Evolutionary conservation across 2,888 invertebrate species (phyloP), one percentile per base, ranked within the genome.

Genomic region (Drosophila niveifrons): DNA sequence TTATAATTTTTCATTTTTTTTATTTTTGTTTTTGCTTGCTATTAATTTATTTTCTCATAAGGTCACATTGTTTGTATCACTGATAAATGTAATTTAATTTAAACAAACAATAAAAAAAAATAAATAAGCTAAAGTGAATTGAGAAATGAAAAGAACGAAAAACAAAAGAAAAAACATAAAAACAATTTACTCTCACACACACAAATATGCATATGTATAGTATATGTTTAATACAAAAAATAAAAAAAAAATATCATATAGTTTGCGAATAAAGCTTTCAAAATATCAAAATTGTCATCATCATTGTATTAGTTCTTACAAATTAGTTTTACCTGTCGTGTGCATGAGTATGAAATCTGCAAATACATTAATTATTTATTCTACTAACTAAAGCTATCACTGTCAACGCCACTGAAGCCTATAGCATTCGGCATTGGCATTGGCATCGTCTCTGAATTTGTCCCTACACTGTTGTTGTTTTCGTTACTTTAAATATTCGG

Each of bases 21-120:
- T 34, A 57, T 76, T 72, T 70, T 62, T 34, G 58, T 76, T 72
- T 70, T 72, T 15, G 53, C 69, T 67, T 73, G 66, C 63, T 78
- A 73, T 72, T 66, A 66, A 77, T 77, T 79, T 85, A 72, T 75
- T 81, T 82, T 75, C 78, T 83, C 72, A 90, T 92, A 92, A 92
- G 92, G 92, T 92, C 92, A 92, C 92, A 91, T 92, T 91, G 90
- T 92, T 92, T 90, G 87, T 92, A 92, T 92, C 92, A 92, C 92
- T 92, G 88, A 92, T 90, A 91, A 82, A 75, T 84, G 64, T 77
- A 85, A 69, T 70, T 75, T 48, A 66, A 72, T 70, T 80, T 51
- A 61, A 41, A 15, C 39, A 15, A 89, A 81, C 23, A 63, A 47
- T 36, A 41, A 55, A 64, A 59, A 61, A 63, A 41, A 55, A 64